Conservation (phyloP, 2,888 invertebrate genomes). For the Thumatha senex region DNA sequence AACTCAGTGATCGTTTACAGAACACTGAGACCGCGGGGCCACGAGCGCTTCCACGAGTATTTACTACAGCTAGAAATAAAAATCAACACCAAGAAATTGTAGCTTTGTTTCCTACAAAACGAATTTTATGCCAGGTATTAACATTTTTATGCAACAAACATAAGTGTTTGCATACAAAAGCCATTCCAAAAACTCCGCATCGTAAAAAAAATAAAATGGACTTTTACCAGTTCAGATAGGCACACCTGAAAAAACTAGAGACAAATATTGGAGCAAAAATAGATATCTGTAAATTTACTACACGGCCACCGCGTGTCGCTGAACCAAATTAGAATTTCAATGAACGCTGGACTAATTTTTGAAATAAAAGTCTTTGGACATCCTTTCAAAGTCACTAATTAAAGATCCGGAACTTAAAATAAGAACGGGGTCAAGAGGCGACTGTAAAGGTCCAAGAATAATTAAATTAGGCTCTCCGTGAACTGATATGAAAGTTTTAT, state of each 20-base stretch:
- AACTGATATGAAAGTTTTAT: background rate
- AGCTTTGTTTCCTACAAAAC: too few species aligned
- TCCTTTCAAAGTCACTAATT: slow-evolving; percentile 32
- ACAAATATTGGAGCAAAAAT: slow-evolving; percentile 16
- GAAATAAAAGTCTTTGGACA: slow-evolving; percentile 19
- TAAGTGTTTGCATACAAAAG: background rate
- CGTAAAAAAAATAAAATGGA: slow-evolving; percentile 12
- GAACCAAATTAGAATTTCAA: slow-evolving; percentile 30
- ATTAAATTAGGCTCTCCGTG: slow-evolving; percentile 21
- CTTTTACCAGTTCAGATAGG: slow-evolving; percentile 9
- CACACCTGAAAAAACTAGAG: slow-evolving; percentile 7
- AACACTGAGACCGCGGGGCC: too few species aligned
- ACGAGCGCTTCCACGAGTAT: too few species aligned
- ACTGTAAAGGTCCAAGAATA: slow-evolving; percentile 26
- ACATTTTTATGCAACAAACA: background rate
- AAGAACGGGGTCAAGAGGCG: slow-evolving; percentile 19
- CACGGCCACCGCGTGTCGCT: slow-evolving; percentile 13
- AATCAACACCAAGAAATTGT: too few species aligned
- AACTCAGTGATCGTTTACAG: too few species aligned
- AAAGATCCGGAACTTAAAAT: slow-evolving; percentile 28
- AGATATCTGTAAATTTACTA: slow-evolving; percentile 24
- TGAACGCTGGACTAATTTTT: slow-evolving; percentile 25
- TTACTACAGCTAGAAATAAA: too few species aligned
- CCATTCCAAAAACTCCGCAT: background rate
- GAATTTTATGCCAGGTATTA: too few species aligned